Base-by-base conservation (phyloP, 2,797 vertebrate genomes). In the Microcaecilia unicolor region DNA sequence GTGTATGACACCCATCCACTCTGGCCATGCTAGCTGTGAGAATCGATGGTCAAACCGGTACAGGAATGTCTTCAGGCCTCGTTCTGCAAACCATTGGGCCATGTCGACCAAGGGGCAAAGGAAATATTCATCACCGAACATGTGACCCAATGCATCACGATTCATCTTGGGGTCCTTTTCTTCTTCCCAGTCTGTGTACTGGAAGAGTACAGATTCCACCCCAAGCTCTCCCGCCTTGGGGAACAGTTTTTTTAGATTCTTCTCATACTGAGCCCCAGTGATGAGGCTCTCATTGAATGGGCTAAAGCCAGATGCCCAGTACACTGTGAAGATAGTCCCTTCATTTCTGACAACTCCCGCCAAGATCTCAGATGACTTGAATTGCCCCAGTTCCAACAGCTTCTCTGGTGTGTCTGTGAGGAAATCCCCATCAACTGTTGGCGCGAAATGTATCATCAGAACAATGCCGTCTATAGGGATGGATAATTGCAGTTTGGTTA, bases 1-100 rank as follows among this genome's bases (percentile, higher is more conserved):
- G 1, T 86, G 81, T 40, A 80, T 74, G 1, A 61, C 72, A 1
- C 81, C 84, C 67, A 83, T 78, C 86, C 84, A 88, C 6, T n/a
- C 33, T 6, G 80, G 81, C 81, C 81, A 86, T 10, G 64, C 40
- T 39, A 80, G 83, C 16, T 41, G 21, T 3, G 79, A 74, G 3
- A 80, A 76, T 1, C 24, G 67, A 18, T 89, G 83, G 31, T 80
- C 60, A 41, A 87, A 88, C 6, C 48, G 56, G 58, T 80, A 86
- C 6, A 80, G 11, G 19, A 65, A 72, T 8, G 55, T 35, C 8
- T 58, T 67, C 4, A 66, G 63, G 8, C 70, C 70, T 4, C 71
- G 72, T 34, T 72, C 70, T 26, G 3, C 13, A 51, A 59, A 68
- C 57, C 58, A 70, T 3, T 54, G 32, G 21, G 64, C 58, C 24